Conservation (phyloP, 2,113 vertebrate genomes). For the Tenebrosternarchus preto region DNA sequence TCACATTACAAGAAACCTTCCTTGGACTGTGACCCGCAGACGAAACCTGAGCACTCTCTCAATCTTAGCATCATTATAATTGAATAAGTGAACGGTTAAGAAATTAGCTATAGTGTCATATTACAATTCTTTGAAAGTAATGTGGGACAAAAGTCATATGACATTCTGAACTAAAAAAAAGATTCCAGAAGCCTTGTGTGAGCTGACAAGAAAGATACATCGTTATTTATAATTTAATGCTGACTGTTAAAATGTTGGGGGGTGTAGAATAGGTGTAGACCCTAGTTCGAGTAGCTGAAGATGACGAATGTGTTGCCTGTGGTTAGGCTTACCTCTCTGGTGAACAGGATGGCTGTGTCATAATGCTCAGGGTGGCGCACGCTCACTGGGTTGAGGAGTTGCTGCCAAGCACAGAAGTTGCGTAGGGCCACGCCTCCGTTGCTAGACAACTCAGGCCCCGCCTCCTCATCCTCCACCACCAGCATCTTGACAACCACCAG, state of each 20-base stretch:
- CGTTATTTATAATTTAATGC: neutral
- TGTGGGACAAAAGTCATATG: neutral
- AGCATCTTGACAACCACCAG: constrained; percentile 85
- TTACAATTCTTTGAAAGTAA: neutral
- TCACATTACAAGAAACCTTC: constrained; percentile 7
- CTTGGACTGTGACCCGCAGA: neutral
- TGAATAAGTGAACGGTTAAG: neutral
- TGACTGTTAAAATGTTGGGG: neutral
- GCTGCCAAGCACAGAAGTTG: constrained; percentile 87
- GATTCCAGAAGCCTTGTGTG: too few species aligned
- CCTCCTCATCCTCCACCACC: constrained; percentile 74
- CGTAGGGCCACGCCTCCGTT: constrained; percentile 80
- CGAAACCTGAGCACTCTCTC: neutral
- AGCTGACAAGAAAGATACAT: too few species aligned
- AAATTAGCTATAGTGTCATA: neutral
- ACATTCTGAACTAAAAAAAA: too few species aligned
- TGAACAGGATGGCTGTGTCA: constrained; percentile 84
- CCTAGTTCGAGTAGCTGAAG: too few species aligned
- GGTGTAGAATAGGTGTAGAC: too few species aligned
- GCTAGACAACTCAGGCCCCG: constrained; percentile 78
- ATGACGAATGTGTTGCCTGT: neutral
- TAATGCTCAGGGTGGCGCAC: constrained; percentile 84
- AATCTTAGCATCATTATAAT: neutral
- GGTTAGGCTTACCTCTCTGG: constrained; percentile 76
- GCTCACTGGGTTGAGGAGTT: constrained; percentile 76